Percentiles rank a stretch among this genome's conserved stretches.
phyloP scores from a whole-genome alignment of 2,888 invertebrate species.

The Dicroscelio sp. region DNA sequence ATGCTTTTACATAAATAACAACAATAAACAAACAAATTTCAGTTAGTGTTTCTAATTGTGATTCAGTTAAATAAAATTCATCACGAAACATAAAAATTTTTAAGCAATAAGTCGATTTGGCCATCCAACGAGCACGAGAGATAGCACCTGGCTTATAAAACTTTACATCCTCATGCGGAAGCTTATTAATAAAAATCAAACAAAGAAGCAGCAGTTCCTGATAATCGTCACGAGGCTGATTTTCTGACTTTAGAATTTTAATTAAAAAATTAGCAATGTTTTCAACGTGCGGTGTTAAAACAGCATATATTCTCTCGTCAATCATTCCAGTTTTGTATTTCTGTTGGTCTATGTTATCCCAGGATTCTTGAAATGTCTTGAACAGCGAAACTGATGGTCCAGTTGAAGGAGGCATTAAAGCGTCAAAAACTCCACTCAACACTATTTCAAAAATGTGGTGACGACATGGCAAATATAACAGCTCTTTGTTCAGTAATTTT shows the following conservation, averaged over 20 bases:
- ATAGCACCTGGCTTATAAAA: slow-evolving; percentile 84
- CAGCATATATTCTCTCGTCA: slow-evolving; percentile 35
- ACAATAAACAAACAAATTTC: slow-evolving; percentile 46
- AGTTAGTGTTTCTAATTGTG: slow-evolving; percentile 66
- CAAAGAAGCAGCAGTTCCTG: slow-evolving; percentile 81
- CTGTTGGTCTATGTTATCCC: no score
- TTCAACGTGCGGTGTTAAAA: slow-evolving; percentile 47
- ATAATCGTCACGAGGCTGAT: slow-evolving; percentile 82
- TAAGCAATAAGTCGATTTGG: slow-evolving; percentile 76
- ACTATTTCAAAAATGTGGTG: no score
- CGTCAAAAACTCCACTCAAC: no score
- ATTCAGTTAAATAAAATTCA: slow-evolving; percentile 78
- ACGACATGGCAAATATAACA: no score
- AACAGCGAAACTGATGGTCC: no score
- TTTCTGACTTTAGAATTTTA: slow-evolving; percentile 49
- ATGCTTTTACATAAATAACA: not conserved
- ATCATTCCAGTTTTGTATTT: no score
- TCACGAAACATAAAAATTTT: slow-evolving; percentile 81
- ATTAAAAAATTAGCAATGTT: slow-evolving; percentile 17
- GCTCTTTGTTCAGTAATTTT: no score
- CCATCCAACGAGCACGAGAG: slow-evolving; percentile 86
- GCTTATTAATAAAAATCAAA: slow-evolving; percentile 83
- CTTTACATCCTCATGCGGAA: slow-evolving; percentile 68
- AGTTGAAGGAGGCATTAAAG: no score
- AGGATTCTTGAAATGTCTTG: no score